Base-by-base conservation (phyloP, 1,140 invertebrate genomes). In the Proales similis region DNA sequence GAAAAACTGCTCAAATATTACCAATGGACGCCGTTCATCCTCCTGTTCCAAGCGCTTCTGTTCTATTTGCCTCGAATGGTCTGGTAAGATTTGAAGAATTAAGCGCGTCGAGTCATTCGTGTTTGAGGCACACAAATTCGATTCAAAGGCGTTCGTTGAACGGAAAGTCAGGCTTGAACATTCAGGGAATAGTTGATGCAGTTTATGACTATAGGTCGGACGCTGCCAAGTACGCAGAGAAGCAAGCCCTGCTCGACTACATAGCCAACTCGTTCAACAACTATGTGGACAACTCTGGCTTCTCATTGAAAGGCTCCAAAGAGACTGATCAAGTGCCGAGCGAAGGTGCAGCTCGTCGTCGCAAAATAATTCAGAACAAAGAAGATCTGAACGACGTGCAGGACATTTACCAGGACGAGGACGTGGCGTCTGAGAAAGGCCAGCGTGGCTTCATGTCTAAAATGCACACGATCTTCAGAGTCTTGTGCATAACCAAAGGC, bases 1-100 rank as follows among this genome's bases (percentile, higher is more conserved):
- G 27, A 45, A 43, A 42, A 68, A 32, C 66, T 74, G 49, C 61
- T 77, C 14, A 72, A 70, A 53, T 81, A 81, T 66, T 81, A 81
- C 66, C 79, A 81, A 66, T 81, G 80, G 80, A 76, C 80, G 4
- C 80, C 80, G 4, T 74, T 81, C 26, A 78, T 81, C 63, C 66
- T 81, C 11, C 66, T 80, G 22, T 70, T 79, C 2, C 78, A 81
- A 69, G 80, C 79, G 3, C 71, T 78, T 24, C 69, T 80, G 48
- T 81, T 80, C 67, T 80, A 81, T 66, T 57, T 80, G 51, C 80
- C 80, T 1, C 78, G 79, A 63, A 76, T 81, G 12, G 70, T 81
- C 14, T 81, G 80, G 79, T 70, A 78, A 26, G 49, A 74, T 20
- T 53, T 36, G 22, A 12, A 5, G 20, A 11, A 26, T 24, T 24